These are phyloP conservation scores for Cardiocondyla obscurior DNA, from an alignment of 1,140 invertebrate species.

Conservation along the genomic window DNA sequence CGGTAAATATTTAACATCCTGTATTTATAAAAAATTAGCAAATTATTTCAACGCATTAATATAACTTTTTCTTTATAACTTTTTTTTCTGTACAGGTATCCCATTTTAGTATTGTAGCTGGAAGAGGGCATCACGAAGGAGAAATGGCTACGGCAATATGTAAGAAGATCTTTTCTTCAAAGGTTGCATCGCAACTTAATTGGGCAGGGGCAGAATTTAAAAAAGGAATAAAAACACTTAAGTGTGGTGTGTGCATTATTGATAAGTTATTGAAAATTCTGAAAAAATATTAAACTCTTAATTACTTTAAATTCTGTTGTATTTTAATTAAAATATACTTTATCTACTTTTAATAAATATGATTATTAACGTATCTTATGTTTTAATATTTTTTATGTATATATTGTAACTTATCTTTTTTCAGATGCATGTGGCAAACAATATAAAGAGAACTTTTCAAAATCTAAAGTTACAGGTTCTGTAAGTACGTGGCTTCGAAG, in stretches of 20 bases:
- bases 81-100: neutral
- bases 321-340: too few relatives aligned
- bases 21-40: neutral
- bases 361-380: too few relatives aligned
- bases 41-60: neutral
- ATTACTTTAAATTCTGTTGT: too few relatives aligned
- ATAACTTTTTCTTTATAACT: neutral
- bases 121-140: neutral
- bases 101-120: neutral
- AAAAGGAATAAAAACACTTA: neutral
- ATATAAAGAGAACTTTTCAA: neutral
- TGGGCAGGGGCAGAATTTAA: neutral
- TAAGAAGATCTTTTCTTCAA: neutral
- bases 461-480: neutral
- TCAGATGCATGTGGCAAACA: neutral
- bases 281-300: too few relatives aligned
- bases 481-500: neutral
- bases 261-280: too few relatives aligned
- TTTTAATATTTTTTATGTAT: too few relatives aligned
- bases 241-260: neutral
- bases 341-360: too few relatives aligned
- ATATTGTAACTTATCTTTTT: too few relatives aligned
- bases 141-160: neutral
- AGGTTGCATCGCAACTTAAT: neutral
- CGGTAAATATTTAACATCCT: neutral